Percentiles rank a stretch among this genome's conserved stretches.
phyloP scores from a whole-genome alignment of 35 echinoderm and acorn worm genomes.

The Amphiura filiformis region DNA sequence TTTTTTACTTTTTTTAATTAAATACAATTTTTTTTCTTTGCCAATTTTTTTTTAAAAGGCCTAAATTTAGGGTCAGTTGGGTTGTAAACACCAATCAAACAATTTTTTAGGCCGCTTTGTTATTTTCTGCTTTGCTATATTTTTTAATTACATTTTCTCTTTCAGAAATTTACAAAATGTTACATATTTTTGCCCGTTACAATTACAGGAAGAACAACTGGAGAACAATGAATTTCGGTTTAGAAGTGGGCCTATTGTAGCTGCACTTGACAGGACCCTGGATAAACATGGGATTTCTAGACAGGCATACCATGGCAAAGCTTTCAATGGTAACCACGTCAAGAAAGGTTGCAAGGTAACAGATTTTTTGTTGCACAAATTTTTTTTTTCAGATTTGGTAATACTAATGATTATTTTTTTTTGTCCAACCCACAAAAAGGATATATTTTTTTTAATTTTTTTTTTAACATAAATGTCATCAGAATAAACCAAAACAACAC shows the following conservation, averaged over 20 bases:
- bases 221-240: neutral
- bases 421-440: neutral
- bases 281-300: neutral
- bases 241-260: neutral
- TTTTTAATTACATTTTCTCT: too few species aligned
- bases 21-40: too few species aligned
- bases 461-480: neutral
- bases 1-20: too few species aligned
- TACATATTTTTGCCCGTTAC: too few species aligned
- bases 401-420: neutral
- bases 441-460: neutral
- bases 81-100: too few species aligned
- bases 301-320: neutral
- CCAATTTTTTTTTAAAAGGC: too few species aligned
- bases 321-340: conserved; percentile 19
- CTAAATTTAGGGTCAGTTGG: too few species aligned
- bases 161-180: too few species aligned
- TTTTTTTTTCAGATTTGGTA: neutral
- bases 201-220: neutral
- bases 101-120: too few species aligned
- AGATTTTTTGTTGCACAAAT: neutral
- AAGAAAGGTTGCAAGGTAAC: conserved; percentile 16
- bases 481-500: neutral
- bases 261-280: neutral
- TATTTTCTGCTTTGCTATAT: too few species aligned